A percentile compares a stretch with the other conserved stretches of the same genome.
phyloP scores from a whole-genome alignment of 2,888 invertebrate genomes.

The Macrosoma leucophasiata region DNA sequence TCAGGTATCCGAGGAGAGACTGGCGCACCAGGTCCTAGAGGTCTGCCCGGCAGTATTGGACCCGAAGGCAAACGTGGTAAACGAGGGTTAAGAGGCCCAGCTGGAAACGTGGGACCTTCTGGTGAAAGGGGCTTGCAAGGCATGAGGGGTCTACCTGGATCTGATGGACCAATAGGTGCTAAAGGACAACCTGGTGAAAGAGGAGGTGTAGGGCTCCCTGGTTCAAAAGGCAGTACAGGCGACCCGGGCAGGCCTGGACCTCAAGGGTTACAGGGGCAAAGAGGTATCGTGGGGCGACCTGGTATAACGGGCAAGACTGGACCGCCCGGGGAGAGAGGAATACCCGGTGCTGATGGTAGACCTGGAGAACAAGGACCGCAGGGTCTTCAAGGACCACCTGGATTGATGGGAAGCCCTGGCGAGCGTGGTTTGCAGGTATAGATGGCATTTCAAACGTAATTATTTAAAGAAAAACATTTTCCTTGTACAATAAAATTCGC shows the following conservation, averaged over 20 bases:
- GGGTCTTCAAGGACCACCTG: conserved; percentile 87
- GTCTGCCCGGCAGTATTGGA: conserved; percentile 83
- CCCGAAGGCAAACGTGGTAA: conserved; percentile 89
- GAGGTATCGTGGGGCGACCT: conserved; percentile 80
- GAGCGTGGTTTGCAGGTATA: conserved; percentile 83
- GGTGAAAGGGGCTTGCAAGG: conserved; percentile 84
- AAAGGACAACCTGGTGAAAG: conserved; percentile 86
- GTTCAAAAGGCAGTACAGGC: conserved; percentile 77
- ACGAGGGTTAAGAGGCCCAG: conserved; percentile 84
- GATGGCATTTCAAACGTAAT: conserved; percentile 12
- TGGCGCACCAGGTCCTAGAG: conserved; percentile 83
- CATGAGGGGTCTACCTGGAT: conserved; percentile 81
- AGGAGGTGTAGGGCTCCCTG: conserved; percentile 71
- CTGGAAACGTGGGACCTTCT: conserved; percentile 81
- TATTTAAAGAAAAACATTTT: too few relatives aligned
- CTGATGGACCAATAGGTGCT: conserved; percentile 84
- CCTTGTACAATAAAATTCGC: too few relatives aligned
- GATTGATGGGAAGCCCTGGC: conserved; percentile 85
- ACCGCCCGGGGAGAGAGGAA: conserved; percentile 81
- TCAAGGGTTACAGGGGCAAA: conserved; percentile 78
- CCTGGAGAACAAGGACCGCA: conserved; percentile 88
- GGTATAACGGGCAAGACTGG: conserved; percentile 83
- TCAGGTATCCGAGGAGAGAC: conserved; percentile 84
- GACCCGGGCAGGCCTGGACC: conserved; percentile 80
- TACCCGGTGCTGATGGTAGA: conserved; percentile 89